Percentiles rank a stretch among this genome's conserved stretches.
Evolutionary conservation across 2,113 vertebrate genomes (phyloP).

Genomic region (Oxyura jamaicensis): DNA sequence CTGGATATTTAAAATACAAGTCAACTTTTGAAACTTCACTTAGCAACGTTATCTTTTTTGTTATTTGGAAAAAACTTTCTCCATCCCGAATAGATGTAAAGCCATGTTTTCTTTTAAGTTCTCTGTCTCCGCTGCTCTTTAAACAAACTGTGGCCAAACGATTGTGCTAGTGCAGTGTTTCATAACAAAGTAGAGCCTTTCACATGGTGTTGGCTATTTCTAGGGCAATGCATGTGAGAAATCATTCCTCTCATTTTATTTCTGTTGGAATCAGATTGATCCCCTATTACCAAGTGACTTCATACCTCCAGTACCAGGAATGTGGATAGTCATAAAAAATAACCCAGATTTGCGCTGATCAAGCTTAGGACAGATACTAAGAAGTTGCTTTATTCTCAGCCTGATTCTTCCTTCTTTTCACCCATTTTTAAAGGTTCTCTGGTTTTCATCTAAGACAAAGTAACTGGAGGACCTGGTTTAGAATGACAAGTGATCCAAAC

Average conservation of each 20-base stretch:
- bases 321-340: background rate
- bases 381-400: background rate
- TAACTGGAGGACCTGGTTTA: background rate
- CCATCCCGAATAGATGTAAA: background rate
- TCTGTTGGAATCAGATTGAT: background rate
- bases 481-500: background rate
- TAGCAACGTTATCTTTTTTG: conserved; percentile 10
- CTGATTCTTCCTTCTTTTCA: background rate
- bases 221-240: background rate
- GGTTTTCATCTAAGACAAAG: background rate
- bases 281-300: background rate
- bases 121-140: background rate
- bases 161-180: background rate
- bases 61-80: conserved; percentile 13
- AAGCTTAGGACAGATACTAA: background rate
- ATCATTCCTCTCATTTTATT: background rate
- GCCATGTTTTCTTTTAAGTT: background rate
- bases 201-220: background rate
- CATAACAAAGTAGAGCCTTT: background rate
- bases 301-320: background rate
- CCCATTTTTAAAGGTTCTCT: background rate
- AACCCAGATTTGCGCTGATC: background rate
- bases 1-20: background rate
- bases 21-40: background rate
- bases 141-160: background rate